Conservation (phyloP, 2,888 invertebrate species). For the Phengaris arion region DNA sequence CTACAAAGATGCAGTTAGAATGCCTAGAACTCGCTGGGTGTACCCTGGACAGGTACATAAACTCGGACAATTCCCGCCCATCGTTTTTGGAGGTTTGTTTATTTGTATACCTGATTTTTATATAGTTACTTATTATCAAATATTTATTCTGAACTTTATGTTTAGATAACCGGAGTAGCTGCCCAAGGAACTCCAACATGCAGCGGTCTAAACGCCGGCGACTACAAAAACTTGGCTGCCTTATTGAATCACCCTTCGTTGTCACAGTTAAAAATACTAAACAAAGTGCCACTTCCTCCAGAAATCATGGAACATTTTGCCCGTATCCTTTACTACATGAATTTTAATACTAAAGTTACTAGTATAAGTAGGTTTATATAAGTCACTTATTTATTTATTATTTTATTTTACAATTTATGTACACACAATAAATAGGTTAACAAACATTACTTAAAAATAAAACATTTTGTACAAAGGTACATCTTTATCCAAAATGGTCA, state of each 20-base stretch:
- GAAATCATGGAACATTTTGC: constrained; percentile 97
- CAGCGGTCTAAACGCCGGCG: constrained; percentile 93
- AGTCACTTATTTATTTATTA: background rate
- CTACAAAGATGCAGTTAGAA: constrained; percentile 78
- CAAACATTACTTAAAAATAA: no score
- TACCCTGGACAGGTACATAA: constrained; percentile 87
- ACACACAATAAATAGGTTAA: no score
- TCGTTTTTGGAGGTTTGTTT: constrained; percentile 80
- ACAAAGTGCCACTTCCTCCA: constrained; percentile 92
- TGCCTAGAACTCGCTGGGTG: constrained; percentile 88
- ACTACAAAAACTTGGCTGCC: constrained; percentile 90
- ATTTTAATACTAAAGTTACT: background rate
- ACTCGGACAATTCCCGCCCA: constrained; percentile 84
- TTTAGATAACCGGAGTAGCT: constrained; percentile 82
- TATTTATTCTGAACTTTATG: constrained; percentile 26
- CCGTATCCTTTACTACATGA: constrained; percentile 86
- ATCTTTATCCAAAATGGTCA: no score
- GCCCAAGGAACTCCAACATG: constrained; percentile 87
- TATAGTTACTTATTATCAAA: background rate
- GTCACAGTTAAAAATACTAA: constrained; percentile 88
- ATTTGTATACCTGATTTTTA: background rate
- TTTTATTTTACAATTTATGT: no score
- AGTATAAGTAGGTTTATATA: background rate
- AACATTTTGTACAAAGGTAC: no score
- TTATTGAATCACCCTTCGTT: constrained; percentile 84